Evolutionary conservation across 2,888 invertebrate species (phyloP), one percentile per base, ranked within the genome.

Genomic region (Margaritifera margaritifera): DNA sequence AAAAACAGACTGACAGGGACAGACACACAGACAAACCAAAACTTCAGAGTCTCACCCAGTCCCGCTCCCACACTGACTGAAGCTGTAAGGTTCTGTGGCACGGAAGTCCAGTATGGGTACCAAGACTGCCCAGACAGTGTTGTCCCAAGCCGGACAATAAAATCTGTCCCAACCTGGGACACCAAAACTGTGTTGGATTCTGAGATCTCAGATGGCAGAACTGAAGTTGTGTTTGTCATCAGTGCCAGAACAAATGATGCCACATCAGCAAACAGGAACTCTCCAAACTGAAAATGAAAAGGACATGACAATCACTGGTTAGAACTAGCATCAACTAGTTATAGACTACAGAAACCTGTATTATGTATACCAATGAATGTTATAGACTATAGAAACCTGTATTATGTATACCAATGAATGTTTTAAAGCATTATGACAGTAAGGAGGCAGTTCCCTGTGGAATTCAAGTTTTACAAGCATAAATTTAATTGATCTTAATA

Each of bases 261-360:
- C 6, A 73, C 74, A 59, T 86, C 85, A 25, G 81, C 78, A 74
- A 86, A 82, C 69, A 75, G 80, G 15, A 86, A 67, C 4, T 67
- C 56, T 2, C 71, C 73, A 63, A 81, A 79, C 86, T 86, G 75
- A 11, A 67, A 66, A 62, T 53, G 2, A 55, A 19, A 54, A 58
- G 11, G 19, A 42, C 42, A 42, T 42, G 42, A 15, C 15, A 42
- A 15, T 42, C 42, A 11, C 42, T 42, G 42, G 42, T 8, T 15
- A 42, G 15, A 42, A 15, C 15, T 42, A n/a, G n/a, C n/a, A n/a
- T 42, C 42, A 42, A 42, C 42, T 15, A 42, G 42, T 15, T 42
- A 42, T 15, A 42, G 8, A 8, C 31, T 8, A 31, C 31, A 31
- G 42, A 42, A 42, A 15, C 15, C 42, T 42, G 42, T 15, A 42